Conservation (phyloP, 1,140 invertebrate species). For the Drosophila orosa region DNA sequence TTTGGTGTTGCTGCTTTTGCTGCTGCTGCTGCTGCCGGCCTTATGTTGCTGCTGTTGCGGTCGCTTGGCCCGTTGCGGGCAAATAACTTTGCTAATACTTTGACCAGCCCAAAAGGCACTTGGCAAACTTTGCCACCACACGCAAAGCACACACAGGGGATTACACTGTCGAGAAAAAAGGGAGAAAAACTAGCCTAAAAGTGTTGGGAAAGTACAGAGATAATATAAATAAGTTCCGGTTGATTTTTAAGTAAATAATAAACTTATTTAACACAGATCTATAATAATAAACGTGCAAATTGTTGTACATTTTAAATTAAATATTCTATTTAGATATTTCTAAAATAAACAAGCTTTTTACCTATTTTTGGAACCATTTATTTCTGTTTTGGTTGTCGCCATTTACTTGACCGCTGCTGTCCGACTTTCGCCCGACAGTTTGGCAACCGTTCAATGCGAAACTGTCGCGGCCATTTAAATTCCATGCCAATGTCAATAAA, state of each 20-base stretch:
- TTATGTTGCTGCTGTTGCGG: conserved; percentile 52
- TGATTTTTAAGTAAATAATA: too few relatives aligned
- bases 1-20: background rate
- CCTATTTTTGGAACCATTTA: too few relatives aligned
- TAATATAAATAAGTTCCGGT: background rate
- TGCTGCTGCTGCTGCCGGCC: conserved; percentile 24
- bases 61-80: conserved; percentile 62
- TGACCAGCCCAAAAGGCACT: conserved; percentile 62
- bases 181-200: background rate
- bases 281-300: too few relatives aligned
- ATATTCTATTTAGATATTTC: too few relatives aligned
- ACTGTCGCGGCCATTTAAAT: conserved; percentile 45
- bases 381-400: background rate
- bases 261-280: too few relatives aligned
- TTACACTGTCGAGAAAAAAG: background rate
- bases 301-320: too few relatives aligned
- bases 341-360: too few relatives aligned
- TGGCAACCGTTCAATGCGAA: conserved; percentile 37
- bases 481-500: conserved; percentile 45
- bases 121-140: conserved; percentile 56
- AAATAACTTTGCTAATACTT: conserved; percentile 79
- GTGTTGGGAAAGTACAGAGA: background rate
- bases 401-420: conserved; percentile 22
- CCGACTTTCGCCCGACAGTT: conserved; percentile 31
- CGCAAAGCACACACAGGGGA: conserved; percentile 11